Base-by-base conservation (phyloP, 2,888 invertebrate species). In the Argyresthia goedartella region DNA sequence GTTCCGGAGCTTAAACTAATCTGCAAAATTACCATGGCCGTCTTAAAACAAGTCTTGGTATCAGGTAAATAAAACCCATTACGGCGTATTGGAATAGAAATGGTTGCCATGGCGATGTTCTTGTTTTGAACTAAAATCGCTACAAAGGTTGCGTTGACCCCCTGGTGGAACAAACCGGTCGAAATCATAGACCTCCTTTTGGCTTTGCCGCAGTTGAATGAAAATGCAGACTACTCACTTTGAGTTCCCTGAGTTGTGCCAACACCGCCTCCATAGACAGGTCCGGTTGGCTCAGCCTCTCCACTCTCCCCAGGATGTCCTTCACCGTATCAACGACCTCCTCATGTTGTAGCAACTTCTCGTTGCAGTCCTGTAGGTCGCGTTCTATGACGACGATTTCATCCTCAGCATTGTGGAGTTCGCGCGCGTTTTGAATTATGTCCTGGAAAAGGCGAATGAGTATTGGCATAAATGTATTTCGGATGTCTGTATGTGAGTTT, bases 391-490 rank as follows among this genome's bases (percentile, higher is more conserved):
- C 91, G 0, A 95, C 89, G 7, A 94, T 90, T 60, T 92, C 89
- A 67, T 98, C 97, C 62, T 92, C 91, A 8, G 94, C 91, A 57
- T 92, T 89, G 49, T 93, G 90, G 2, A 93, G 89, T 56, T 92
- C 90, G 52, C 93, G 90, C 54, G 96, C 95, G 62, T 94, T 93
- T 61, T 92, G 89, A 52, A 99, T 93, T 52, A 99, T 98, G 59
- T 97, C 95, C 89, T 91, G 63, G 49, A 51, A 58, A 15, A 41
- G 49, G 14, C 25, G 25, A 35, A 35, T 43, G 2, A 11, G 7
- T 43, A 9, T 43, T 43, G n/a, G 11, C n/a, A 7, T 43, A 43
- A 43, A n/a, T 43, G n/a, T n/a, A n/a, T n/a, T n/a, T n/a, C n/a
- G n/a, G n/a, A n/a, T n/a, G n/a, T n/a, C n/a, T n/a, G n/a, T n/a